phyloP scores from a whole-genome alignment of 2,888 invertebrate species.

The Calameuta pallipes region DNA sequence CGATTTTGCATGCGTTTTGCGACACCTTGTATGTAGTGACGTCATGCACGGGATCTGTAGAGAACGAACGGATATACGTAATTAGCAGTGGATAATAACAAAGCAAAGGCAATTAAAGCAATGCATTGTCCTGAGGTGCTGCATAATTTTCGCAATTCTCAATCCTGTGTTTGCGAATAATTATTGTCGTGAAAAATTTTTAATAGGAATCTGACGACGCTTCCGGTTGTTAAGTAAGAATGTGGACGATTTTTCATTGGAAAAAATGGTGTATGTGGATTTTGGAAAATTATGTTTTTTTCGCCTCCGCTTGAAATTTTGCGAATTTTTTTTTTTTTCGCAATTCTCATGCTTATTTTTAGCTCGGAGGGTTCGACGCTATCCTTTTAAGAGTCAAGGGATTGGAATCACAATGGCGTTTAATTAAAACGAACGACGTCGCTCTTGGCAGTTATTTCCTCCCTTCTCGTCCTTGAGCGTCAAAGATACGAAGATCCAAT shows the following conservation, averaged over 20 bases:
- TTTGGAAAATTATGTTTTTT: background rate
- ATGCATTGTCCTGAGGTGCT: background rate
- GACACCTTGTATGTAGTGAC: background rate
- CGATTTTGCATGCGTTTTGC: background rate
- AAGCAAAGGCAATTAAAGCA: background rate
- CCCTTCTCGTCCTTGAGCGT: constrained; percentile 7
- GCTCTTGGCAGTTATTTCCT: constrained; percentile 7
- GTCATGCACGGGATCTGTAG: no score
- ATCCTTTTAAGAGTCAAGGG: background rate
- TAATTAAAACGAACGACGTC: constrained; percentile 32
- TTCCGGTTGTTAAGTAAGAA: background rate
- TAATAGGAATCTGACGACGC: background rate
- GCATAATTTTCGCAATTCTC: background rate
- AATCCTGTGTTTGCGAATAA: background rate
- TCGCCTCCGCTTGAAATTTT: no score
- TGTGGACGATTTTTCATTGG: no score
- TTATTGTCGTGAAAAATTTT: background rate
- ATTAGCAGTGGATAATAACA: background rate
- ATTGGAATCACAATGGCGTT: constrained; percentile 26
- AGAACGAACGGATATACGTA: background rate
- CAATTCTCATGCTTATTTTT: no score
- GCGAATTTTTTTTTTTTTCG: no score
- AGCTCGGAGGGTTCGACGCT: background rate
- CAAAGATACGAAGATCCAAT: background rate
- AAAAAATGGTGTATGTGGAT: background rate